phyloP scores from a whole-genome alignment of 2,888 invertebrate genomes.

The Coelopa pilipes region DNA sequence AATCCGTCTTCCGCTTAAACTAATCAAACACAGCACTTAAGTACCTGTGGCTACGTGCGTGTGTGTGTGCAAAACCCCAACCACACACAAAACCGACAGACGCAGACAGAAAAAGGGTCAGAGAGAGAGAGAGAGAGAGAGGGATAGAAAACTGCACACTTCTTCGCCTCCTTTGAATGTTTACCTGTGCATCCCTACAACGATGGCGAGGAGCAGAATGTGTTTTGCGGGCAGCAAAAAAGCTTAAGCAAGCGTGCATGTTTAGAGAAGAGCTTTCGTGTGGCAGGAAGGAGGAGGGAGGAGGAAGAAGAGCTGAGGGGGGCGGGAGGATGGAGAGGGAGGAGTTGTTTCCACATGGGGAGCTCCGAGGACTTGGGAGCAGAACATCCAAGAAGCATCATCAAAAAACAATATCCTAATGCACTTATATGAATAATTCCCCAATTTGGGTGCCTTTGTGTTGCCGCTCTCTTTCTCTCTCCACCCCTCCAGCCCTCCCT shows the following conservation, averaged over 20 bases:
- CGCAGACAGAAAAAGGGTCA: not conserved
- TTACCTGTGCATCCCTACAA: not conserved
- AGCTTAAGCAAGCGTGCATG: not conserved
- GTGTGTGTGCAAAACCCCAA: slow-evolving; percentile 8
- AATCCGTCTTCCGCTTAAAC: not conserved
- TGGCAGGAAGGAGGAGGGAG: not conserved
- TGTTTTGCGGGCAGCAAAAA: not conserved
- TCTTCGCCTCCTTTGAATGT: slow-evolving; percentile 3
- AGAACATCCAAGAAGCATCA: slow-evolving; percentile 15
- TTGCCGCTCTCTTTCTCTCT: not conserved
- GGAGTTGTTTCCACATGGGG: not conserved
- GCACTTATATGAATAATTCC: slow-evolving; percentile 32
- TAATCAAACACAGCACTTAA: not conserved
- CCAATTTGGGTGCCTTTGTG: slow-evolving; percentile 18
- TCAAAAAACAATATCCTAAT: slow-evolving; percentile 37
- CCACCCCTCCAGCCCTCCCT: too few relatives aligned
- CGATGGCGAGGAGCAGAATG: not conserved
- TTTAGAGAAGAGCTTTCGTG: not conserved
- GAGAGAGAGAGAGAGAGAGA: not conserved
- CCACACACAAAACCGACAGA: not conserved
- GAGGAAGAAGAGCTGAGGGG: not conserved
- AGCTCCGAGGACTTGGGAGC: not conserved
- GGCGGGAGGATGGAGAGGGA: not conserved
- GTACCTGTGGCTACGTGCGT: not conserved
- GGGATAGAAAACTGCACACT: slow-evolving; percentile 2